phyloP scores from a whole-genome alignment of 2,888 invertebrate species.

The Macrosoma leucophasiata region DNA sequence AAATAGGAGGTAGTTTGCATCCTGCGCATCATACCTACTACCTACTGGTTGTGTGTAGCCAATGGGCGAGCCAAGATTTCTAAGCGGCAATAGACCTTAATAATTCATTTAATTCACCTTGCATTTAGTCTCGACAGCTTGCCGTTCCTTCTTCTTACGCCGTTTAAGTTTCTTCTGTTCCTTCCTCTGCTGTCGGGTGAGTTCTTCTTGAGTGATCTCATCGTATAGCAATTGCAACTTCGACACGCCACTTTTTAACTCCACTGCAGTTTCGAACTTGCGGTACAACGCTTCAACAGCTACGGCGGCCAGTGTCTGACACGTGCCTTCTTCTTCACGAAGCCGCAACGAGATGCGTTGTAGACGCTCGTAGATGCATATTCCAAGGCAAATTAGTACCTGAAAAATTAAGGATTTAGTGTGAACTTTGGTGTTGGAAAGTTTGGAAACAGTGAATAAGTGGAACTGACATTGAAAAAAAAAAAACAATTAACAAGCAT shows the following conservation, averaged over 20 bases:
- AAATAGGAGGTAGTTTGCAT: too few species aligned
- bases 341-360: slow-evolving; percentile 90
- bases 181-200: slow-evolving; percentile 87
- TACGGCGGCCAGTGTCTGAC: slow-evolving; percentile 92
- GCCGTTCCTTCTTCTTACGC: slow-evolving; percentile 82
- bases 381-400: slow-evolving; percentile 94
- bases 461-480: too few species aligned
- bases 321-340: slow-evolving; percentile 94
- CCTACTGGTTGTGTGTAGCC: too few species aligned
- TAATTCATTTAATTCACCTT: too few species aligned
- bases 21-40: too few species aligned
- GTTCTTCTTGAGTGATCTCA: slow-evolving; percentile 91
- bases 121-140: slow-evolving; percentile 59
- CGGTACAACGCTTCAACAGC: slow-evolving; percentile 91
- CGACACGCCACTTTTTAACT: slow-evolving; percentile 90
- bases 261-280: slow-evolving; percentile 93
- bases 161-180: slow-evolving; percentile 89
- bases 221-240: slow-evolving; percentile 92
- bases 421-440: background rate
- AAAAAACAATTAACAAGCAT: too few species aligned
- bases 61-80: too few species aligned
- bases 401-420: slow-evolving; percentile 21
- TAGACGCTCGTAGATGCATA: slow-evolving; percentile 93
- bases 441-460: too few species aligned
- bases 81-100: too few species aligned